These are phyloP conservation scores for Hyperopisus bebe DNA, from an alignment of 2,113 vertebrate species.

Conservation along the genomic window DNA sequence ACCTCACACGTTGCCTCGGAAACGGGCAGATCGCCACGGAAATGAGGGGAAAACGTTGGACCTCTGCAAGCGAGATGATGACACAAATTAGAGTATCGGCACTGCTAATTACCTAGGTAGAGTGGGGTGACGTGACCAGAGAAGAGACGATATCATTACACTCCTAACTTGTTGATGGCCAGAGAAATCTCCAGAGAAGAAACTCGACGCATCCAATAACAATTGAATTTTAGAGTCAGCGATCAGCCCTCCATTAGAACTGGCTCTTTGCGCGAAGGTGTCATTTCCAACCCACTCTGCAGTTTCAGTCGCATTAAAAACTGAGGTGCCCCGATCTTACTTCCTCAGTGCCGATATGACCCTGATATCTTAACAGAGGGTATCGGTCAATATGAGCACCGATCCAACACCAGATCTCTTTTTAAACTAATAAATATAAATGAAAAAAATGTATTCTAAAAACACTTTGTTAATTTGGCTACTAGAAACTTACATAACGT, in stretches of 20 bases:
- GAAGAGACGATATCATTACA: not conserved
- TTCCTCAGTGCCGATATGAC: too few species aligned
- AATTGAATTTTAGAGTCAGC: not conserved
- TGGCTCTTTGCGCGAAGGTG: not conserved
- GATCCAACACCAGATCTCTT: too few species aligned
- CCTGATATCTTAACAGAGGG: too few species aligned
- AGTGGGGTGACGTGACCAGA: not conserved
- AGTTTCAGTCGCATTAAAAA: not conserved
- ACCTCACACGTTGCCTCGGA: not conserved
- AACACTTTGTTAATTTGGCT: too few species aligned
- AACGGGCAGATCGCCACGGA: slow-evolving; percentile 1
- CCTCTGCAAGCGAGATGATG: not conserved
- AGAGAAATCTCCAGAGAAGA: not conserved
- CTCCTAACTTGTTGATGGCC: not conserved
- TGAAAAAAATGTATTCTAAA: too few species aligned
- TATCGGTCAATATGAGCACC: too few species aligned
- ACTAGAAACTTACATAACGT: too few species aligned
- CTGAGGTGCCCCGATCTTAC: not conserved
- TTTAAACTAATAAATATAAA: too few species aligned
- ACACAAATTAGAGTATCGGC: slow-evolving; percentile 9
- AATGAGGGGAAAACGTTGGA: not conserved
- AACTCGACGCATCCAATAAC: not conserved
- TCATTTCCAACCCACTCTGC: not conserved
- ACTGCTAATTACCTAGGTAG: not conserved
- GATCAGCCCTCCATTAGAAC: not conserved